Percentiles rank a stretch among this genome's conserved stretches.
Conservation (phyloP, 23 tunicate genomes). For the Ascidia mentula region DNA sequence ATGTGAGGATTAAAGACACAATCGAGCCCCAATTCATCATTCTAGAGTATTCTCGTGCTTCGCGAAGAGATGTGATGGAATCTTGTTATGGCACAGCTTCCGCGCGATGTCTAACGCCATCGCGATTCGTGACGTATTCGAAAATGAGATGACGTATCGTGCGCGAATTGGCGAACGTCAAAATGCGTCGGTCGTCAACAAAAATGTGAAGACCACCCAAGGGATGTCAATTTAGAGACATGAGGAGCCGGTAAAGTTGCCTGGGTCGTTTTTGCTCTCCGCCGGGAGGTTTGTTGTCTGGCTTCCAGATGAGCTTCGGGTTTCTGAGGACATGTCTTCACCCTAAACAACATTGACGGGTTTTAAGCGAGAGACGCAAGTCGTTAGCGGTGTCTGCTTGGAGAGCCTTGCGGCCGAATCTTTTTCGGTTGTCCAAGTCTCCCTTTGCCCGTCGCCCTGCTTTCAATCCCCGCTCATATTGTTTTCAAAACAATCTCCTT, state of each 20-base stretch:
- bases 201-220: background rate
- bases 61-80: too few relatives aligned
- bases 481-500: constrained; percentile 10
- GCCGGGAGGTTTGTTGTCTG: background rate
- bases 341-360: background rate
- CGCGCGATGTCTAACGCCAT: constrained; percentile 1
- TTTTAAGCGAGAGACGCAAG: background rate
- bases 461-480: background rate
- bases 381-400: background rate
- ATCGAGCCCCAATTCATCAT: background rate
- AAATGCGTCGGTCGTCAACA: background rate
- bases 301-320: background rate
- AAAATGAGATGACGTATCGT: constrained; percentile 1
- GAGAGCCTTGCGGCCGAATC: background rate
- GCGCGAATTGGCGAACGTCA: background rate
- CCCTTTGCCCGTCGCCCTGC: background rate
- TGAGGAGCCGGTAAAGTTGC: background rate
- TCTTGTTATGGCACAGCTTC: background rate
- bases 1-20: background rate
- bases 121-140: background rate
- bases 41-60: too few relatives aligned
- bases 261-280: background rate
- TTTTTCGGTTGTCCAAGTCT: background rate
- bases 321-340: background rate
- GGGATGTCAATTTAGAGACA: background rate